Evolutionary conservation across 2,888 invertebrate genomes (phyloP), one percentile per base, ranked within the genome.

Genomic region (Leptinotarsa peninsularis): DNA sequence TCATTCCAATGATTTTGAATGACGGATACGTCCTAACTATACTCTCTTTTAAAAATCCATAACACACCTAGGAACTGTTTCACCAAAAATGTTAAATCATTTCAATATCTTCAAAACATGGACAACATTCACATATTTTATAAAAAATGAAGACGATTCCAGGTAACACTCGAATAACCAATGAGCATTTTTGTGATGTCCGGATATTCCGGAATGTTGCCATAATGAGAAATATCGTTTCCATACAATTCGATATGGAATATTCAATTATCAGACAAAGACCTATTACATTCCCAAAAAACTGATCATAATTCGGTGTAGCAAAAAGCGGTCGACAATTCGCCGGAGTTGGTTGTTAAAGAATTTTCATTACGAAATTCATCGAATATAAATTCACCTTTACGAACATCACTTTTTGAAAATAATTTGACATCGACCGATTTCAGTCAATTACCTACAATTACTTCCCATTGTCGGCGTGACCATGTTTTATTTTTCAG

Each of bases 331-430:
- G 63, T 63, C 63, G 21, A 43, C 27, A 33, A 58, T 71, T 21
- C 23, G 58, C 56, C 49, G 58, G 58, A 67, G 67, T 67, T 56
- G 66, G 50, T 67, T 76, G 72, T 76, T 76, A 76, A 73, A 73
- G 73, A 76, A 76, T 76, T 73, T 76, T 73, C 71, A 76, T 76
- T 66, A 23, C 76, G 68, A 52, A 66, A 71, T 66, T 49, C 52
- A 63, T 21, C 58, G 70, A 56, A 70, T 60, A 70, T 70, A 70
- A 56, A 70, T 70, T 70, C 58, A 33, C 21, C 49, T 63, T 63
- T 33, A 27, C 63, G 63, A 27, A 63, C 63, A 63, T 63, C 27
- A 43, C 33, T 63, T 70, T 70, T 58, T 70, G 13, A 58, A 70
- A 60, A 70, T 70, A 70, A 70, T 70, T 58, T 54, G 21, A 70